These are phyloP conservation scores for Megaustenia siamemsis DNA, from an alignment of 2,888 invertebrate species.

Conservation along the genomic window DNA sequence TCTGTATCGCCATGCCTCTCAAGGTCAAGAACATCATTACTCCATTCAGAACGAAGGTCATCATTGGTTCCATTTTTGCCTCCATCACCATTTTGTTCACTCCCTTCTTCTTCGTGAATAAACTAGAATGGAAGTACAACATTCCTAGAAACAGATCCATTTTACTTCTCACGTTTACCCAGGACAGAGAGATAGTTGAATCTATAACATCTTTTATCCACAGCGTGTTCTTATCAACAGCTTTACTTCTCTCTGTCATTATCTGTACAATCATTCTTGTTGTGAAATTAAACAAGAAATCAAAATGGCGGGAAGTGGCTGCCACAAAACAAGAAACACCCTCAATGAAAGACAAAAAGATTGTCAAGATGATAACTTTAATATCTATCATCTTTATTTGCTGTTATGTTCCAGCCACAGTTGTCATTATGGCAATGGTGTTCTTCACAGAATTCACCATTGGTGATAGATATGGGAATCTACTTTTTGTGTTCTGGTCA, in stretches of 20 bases:
- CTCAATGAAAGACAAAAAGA: background rate
- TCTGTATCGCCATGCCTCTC: background rate
- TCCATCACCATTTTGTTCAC: background rate
- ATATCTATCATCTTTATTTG: background rate
- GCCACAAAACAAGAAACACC: background rate
- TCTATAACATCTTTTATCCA: background rate
- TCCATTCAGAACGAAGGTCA: background rate
- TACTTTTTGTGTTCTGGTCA: conserved; percentile 1
- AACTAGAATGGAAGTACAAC: background rate
- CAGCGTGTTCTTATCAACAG: background rate
- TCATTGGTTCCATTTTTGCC: background rate
- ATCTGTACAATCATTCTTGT: background rate
- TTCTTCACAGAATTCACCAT: background rate
- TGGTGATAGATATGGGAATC: background rate
- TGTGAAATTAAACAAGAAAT: background rate
- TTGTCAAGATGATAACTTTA: background rate
- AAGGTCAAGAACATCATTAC: conserved; percentile 1
- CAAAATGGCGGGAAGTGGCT: background rate
- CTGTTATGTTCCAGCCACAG: background rate
- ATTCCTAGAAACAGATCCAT: background rate
- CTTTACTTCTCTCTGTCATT: background rate
- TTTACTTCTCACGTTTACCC: background rate
- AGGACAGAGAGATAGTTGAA: background rate
- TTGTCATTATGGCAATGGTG: background rate
- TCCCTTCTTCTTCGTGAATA: background rate